Conservation (phyloP, 1,140 invertebrate species). For the Carposina sasakii region DNA sequence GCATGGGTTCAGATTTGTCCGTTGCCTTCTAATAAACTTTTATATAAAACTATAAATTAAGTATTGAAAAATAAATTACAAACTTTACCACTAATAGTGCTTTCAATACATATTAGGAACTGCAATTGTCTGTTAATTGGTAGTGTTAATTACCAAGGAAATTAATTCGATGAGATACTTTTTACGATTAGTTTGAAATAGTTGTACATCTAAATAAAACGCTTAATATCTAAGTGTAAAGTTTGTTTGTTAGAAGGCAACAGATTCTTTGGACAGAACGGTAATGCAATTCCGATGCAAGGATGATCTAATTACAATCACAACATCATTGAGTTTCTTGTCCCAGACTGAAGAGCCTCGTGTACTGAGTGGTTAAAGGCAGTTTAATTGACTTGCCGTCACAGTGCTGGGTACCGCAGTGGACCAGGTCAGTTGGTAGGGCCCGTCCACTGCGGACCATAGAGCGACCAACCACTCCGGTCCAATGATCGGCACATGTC, state of each 20-base stretch:
- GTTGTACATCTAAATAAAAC: conserved; percentile 24
- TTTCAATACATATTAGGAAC: conserved; percentile 59
- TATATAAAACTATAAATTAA: conserved; percentile 45
- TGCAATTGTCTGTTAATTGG: conserved; percentile 47
- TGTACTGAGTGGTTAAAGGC: too few species aligned
- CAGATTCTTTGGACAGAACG: conserved; percentile 38
- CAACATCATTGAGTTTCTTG: too few species aligned
- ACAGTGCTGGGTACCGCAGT: conserved; percentile 30
- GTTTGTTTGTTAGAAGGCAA: conserved; percentile 32
- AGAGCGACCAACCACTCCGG: not conserved
- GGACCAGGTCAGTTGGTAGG: conserved; percentile 13
- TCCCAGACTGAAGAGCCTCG: too few species aligned
- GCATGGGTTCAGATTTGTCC: too few species aligned
- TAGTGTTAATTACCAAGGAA: conserved; percentile 25
- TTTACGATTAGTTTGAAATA: conserved; percentile 10
- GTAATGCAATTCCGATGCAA: conserved; percentile 45
- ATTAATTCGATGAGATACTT: conserved; percentile 39
- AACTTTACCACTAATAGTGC: conserved; percentile 44
- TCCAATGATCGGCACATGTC: conserved; percentile 28
- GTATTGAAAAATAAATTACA: conserved; percentile 44
- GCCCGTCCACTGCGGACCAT: conserved; percentile 28
- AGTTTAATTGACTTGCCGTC: conserved; percentile 62
- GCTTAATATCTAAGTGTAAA: conserved; percentile 23
- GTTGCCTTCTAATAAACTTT: conserved; percentile 33
- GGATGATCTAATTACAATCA: conserved; percentile 48